Evolutionary conservation across 1,140 invertebrate species (phyloP).

Genomic region (Papilio polyxenes): DNA sequence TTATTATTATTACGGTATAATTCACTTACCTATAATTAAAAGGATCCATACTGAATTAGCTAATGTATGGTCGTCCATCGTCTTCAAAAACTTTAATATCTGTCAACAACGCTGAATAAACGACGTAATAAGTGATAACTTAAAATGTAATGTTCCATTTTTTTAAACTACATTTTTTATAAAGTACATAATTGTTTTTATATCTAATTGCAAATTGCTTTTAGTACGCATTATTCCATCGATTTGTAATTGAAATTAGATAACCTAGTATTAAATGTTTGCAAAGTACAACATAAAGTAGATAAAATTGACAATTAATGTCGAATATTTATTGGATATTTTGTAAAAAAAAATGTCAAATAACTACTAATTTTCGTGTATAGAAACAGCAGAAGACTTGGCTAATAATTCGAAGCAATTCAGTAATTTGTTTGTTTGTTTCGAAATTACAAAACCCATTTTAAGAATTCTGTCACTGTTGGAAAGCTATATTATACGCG

Average conservation of each 20-base stretch:
- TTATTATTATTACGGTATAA: not conserved
- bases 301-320: not conserved
- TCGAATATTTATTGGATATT: not conserved
- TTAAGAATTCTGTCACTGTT: too few relatives aligned
- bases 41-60: not conserved
- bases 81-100: not conserved
- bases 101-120: too few relatives aligned
- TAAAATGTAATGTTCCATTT: not conserved
- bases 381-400: too few relatives aligned
- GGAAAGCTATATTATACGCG: too few relatives aligned
- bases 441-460: too few relatives aligned
- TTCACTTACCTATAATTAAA: not conserved
- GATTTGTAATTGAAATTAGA: slow-evolving; percentile 5
- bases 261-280: slow-evolving; percentile 4
- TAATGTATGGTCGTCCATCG: not conserved
- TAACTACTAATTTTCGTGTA: not conserved
- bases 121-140: not conserved
- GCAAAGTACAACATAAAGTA: not conserved
- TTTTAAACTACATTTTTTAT: not conserved
- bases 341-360: not conserved
- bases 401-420: too few relatives aligned
- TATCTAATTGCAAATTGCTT: slow-evolving; percentile 5
- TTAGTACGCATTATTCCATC: not conserved
- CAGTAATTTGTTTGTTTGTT: too few relatives aligned
- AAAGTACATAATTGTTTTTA: not conserved